These are phyloP conservation scores for Actenoides hombroni DNA, from an alignment of 2,113 vertebrate species.

Conservation along the genomic window DNA sequence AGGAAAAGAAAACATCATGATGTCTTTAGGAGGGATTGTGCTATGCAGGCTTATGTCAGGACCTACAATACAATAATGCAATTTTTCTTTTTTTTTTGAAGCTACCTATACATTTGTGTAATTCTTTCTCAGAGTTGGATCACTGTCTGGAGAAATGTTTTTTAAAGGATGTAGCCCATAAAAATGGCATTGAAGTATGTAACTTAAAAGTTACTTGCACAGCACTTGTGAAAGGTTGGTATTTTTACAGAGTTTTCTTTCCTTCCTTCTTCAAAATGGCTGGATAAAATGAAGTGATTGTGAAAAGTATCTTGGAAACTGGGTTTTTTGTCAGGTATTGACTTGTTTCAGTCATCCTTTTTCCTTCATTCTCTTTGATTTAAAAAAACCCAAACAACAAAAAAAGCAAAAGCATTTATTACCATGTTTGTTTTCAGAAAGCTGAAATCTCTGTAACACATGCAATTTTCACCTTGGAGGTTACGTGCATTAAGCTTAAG, in stretches of 20 bases:
- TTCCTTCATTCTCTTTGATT: not conserved
- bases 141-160: not conserved
- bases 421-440: not conserved
- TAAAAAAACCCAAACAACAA: too few species aligned
- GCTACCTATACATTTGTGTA: not conserved
- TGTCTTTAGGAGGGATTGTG: not conserved
- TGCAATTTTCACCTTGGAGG: not conserved
- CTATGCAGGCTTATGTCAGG: not conserved
- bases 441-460: not conserved
- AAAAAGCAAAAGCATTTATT: not conserved
- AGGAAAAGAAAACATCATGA: not conserved
- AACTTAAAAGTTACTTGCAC: not conserved
- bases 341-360: not conserved
- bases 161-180: not conserved
- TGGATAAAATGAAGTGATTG: not conserved
- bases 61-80: not conserved
- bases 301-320: not conserved
- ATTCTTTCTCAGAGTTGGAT: not conserved
- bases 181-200: not conserved
- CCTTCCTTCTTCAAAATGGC: not conserved
- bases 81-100: not conserved
- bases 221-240: not conserved
- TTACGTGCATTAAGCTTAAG: not conserved
- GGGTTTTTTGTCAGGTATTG: not conserved
- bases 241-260: not conserved